These are phyloP conservation scores for Hyaena hyaena DNA, from an alignment of 2,113 vertebrate species.

Conservation along the genomic window DNA sequence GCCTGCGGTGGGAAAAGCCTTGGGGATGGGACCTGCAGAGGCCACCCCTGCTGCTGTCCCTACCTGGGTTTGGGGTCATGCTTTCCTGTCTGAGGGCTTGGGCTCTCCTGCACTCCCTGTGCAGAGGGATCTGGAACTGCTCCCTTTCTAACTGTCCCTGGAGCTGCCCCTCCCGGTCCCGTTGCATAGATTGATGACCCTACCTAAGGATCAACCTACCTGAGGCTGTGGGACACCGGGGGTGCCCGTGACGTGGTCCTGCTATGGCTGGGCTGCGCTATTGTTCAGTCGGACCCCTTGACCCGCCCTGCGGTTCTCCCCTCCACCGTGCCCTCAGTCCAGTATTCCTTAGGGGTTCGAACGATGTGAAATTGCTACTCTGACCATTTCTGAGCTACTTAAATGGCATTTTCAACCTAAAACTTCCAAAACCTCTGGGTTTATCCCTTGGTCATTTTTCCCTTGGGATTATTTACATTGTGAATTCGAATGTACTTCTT, in stretches of 20 bases:
- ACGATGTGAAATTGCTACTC: not conserved
- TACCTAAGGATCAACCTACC: too few species aligned
- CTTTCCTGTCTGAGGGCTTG: not conserved
- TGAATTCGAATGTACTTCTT: slow-evolving; percentile 14
- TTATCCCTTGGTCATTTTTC: not conserved
- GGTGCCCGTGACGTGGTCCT: not conserved
- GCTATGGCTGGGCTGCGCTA: not conserved
- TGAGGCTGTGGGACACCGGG: not conserved
- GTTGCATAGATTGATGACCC: too few species aligned
- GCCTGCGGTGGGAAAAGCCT: not conserved
- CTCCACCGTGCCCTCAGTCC: too few species aligned
- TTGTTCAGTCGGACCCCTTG: too few species aligned
- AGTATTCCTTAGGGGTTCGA: not conserved
- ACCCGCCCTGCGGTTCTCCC: not conserved
- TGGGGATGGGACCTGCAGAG: not conserved
- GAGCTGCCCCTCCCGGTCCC: not conserved
- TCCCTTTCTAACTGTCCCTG: not conserved
- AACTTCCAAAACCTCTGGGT: not conserved
- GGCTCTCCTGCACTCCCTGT: not conserved
- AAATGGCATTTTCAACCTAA: not conserved
- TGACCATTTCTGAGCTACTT: not conserved
- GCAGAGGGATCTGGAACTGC: not conserved
- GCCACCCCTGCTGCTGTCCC: not conserved
- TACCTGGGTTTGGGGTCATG: not conserved
- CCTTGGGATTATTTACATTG: slow-evolving; percentile 15